Conservation (phyloP, 1,140 invertebrate genomes). For the Harlomillsia oculata region DNA sequence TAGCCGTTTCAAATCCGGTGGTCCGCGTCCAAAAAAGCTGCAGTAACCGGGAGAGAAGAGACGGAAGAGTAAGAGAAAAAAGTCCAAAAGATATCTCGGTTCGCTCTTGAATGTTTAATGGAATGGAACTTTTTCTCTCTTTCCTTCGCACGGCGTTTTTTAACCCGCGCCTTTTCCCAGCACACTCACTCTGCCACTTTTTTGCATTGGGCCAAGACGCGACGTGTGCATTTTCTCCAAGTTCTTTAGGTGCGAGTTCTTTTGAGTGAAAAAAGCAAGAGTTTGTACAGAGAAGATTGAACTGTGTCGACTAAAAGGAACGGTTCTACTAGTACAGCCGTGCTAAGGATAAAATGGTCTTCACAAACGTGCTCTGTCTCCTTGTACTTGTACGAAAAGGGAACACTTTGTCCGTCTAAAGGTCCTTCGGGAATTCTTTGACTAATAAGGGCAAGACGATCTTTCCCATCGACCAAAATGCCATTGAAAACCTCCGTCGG, state of each 20-base stretch:
- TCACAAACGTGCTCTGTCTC: no score
- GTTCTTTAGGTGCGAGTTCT: not conserved
- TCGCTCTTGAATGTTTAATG: conserved; percentile 29
- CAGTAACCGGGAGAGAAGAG: not conserved
- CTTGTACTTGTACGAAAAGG: no score
- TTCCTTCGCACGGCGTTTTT: conserved; percentile 7
- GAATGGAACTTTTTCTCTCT: conserved; percentile 17
- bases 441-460: conserved; percentile 28
- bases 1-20: no score
- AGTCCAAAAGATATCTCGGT: conserved; percentile 1
- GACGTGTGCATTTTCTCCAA: not conserved
- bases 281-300: no score
- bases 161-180: not conserved
- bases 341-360: no score
- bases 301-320: no score
- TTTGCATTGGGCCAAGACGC: not conserved
- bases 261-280: no score
- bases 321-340: no score
- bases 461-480: conserved; percentile 21
- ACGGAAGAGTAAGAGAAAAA: not conserved
- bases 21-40: no score
- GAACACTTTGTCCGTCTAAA: no score
- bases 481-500: conserved; percentile 28
- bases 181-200: not conserved
- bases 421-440: conserved; percentile 12